Evolutionary conservation across 2,888 invertebrate genomes (phyloP).

Genomic region (Odontocerum albicorne): DNA sequence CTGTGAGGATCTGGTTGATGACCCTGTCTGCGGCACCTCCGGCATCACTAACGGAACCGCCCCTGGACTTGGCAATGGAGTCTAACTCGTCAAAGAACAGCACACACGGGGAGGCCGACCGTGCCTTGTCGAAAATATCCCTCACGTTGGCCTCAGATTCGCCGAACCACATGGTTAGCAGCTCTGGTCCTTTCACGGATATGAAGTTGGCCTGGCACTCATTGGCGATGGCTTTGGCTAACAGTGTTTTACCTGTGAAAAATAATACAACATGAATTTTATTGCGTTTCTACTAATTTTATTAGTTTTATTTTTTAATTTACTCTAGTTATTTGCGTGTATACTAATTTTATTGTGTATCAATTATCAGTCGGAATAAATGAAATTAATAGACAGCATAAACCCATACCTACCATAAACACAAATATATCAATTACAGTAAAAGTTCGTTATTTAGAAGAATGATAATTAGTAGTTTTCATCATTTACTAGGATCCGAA

Average conservation of each 20-base stretch:
- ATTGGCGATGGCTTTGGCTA: slow-evolving; percentile 98
- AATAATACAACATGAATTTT: no score
- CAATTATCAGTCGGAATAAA: no score
- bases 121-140: slow-evolving; percentile 99
- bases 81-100: slow-evolving; percentile 99
- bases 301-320: no score
- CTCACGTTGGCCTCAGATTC: slow-evolving; percentile 99
- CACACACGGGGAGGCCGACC: slow-evolving; percentile 98
- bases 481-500: no score
- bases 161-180: slow-evolving; percentile 99
- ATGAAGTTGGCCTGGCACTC: slow-evolving; percentile 99
- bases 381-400: no score
- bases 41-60: slow-evolving; percentile 96
- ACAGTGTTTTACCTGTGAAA: slow-evolving; percentile 72
- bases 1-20: slow-evolving; percentile 98
- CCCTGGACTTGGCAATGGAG: slow-evolving; percentile 98
- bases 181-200: slow-evolving; percentile 96
- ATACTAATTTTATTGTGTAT: no score
- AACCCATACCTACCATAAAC: no score
- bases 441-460: no score
- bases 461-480: no score
- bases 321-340: no score
- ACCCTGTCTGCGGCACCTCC: slow-evolving; percentile 99
- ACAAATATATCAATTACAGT: no score
- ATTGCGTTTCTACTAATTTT: no score